Conservation (phyloP, 2,113 vertebrate genomes). For the Acinonyx jubatus region DNA sequence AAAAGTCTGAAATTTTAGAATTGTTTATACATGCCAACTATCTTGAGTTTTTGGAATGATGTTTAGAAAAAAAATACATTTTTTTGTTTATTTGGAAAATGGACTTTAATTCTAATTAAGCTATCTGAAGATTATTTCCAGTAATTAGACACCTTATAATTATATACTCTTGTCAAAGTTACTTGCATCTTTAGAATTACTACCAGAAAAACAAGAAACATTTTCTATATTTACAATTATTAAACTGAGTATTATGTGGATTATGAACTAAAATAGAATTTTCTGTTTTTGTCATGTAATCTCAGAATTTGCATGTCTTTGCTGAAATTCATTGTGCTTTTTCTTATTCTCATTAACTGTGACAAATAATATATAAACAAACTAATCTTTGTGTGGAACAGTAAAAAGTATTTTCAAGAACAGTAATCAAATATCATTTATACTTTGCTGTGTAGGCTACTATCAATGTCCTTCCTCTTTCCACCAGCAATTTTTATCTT, state of each 20-base stretch:
- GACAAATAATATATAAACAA: slow-evolving; percentile 57
- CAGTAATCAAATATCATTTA: slow-evolving; percentile 60
- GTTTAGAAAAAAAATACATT: slow-evolving; percentile 19
- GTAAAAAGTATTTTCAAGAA: slow-evolving; percentile 22
- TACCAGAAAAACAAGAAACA: slow-evolving; percentile 39
- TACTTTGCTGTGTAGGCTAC: neutral
- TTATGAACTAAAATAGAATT: slow-evolving; percentile 47
- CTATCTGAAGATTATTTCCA: slow-evolving; percentile 42
- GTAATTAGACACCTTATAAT: slow-evolving; percentile 55
- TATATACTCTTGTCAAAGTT: slow-evolving; percentile 37
- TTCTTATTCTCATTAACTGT: slow-evolving; percentile 48
- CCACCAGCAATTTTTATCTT: neutral
- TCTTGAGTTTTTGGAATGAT: slow-evolving; percentile 54
- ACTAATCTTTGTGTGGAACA: neutral
- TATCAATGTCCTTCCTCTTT: neutral
- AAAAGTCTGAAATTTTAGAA: slow-evolving; percentile 51
- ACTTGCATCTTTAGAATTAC: slow-evolving; percentile 26
- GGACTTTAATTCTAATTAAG: slow-evolving; percentile 52
- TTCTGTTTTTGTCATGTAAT: slow-evolving; percentile 59
- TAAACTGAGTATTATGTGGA: neutral
- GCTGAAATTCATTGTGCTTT: neutral
- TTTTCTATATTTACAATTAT: slow-evolving; percentile 23
- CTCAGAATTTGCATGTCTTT: slow-evolving; percentile 59
- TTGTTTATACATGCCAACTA: slow-evolving; percentile 54
- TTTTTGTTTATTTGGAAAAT: slow-evolving; percentile 49